A percentile compares a stretch with the other conserved stretches of the same genome.
These are phyloP conservation scores for Potamarius usumacintae DNA, from an alignment of 2,113 vertebrate genomes.

Conservation along the genomic window DNA sequence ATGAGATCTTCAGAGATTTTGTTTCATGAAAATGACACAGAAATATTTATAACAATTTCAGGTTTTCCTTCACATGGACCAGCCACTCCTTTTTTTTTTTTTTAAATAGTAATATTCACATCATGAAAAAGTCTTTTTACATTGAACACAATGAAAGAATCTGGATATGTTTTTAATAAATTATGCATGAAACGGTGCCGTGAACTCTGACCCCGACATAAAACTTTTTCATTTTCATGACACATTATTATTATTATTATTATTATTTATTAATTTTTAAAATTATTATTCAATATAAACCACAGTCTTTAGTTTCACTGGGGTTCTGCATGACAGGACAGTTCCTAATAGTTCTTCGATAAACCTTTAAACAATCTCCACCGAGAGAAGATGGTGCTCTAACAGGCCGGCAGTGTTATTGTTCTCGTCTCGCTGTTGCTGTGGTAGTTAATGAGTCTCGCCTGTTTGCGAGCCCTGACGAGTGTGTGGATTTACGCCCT, in stretches of 20 bases:
- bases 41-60: no score
- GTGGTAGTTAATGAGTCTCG: neutral
- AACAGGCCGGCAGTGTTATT: neutral
- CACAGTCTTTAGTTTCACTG: neutral
- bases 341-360: neutral
- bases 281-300: neutral
- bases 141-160: no score
- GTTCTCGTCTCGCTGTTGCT: neutral
- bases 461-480: neutral
- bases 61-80: no score
- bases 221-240: neutral
- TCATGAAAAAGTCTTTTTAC: no score
- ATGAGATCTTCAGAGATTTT: no score
- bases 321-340: neutral
- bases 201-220: neutral
- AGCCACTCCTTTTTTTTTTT: neutral
- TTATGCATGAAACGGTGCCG: neutral
- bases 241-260: neutral
- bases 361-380: neutral
- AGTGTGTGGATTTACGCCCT: neutral
- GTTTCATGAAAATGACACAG: no score
- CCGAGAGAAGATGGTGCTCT: neutral
- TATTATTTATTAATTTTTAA: no score
- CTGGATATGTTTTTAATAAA: neutral
- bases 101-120: no score